These are phyloP conservation scores for Petromus typicus DNA, from an alignment of 2,113 vertebrate species.

Conservation along the genomic window DNA sequence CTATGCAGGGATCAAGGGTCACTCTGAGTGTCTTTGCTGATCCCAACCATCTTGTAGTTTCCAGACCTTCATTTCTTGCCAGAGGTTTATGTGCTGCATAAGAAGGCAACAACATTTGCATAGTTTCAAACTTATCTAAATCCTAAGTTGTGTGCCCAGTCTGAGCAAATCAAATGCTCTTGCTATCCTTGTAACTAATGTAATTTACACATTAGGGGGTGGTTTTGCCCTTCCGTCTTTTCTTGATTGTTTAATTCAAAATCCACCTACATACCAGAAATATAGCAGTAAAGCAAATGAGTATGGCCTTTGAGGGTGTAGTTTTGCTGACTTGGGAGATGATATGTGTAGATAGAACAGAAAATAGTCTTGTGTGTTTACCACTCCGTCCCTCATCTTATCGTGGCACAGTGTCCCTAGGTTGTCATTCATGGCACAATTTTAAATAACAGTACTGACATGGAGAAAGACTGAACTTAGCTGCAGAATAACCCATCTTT, in stretches of 20 bases:
- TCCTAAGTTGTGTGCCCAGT: neutral
- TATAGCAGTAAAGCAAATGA: neutral
- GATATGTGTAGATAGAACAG: neutral
- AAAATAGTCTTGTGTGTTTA: neutral
- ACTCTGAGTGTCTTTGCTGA: neutral
- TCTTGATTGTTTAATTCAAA: neutral
- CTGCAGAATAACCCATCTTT: neutral
- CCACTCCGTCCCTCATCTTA: neutral
- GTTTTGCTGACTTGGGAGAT: neutral
- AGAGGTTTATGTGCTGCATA: neutral
- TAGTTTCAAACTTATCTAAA: neutral
- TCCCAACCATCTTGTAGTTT: neutral
- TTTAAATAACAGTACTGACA: neutral
- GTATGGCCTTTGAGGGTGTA: neutral
- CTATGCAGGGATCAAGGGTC: neutral
- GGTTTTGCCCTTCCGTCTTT: neutral
- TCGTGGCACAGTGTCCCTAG: too few species aligned
- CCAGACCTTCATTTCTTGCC: neutral
- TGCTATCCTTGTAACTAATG: neutral
- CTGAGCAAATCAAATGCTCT: neutral
- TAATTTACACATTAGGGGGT: neutral
- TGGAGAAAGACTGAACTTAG: conserved; percentile 8
- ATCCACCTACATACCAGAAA: neutral
- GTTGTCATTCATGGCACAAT: neutral
- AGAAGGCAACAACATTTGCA: neutral